phyloP scores from a whole-genome alignment of 2,113 vertebrate species.

The Gymnobelideus leadbeateri region DNA sequence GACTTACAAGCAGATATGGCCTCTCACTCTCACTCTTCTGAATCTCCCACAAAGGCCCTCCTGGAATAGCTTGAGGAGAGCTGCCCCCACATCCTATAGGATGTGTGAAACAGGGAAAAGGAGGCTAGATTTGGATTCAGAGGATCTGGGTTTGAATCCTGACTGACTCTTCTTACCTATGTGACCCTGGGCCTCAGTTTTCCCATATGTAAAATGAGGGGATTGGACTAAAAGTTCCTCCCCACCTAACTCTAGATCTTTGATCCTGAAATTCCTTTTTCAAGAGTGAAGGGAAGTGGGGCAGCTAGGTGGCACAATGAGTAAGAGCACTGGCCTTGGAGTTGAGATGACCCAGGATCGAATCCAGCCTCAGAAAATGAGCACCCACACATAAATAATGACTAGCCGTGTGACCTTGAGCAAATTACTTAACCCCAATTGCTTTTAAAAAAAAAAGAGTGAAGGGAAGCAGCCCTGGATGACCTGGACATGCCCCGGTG shows the following conservation, averaged over 20 bases:
- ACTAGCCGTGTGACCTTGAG: too few relatives aligned
- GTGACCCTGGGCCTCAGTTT: neutral
- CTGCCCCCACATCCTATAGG: too few relatives aligned
- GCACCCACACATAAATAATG: too few relatives aligned
- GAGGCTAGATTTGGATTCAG: neutral
- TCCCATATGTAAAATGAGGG: neutral
- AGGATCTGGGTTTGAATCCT: neutral
- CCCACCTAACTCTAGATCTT: neutral
- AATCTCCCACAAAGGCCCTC: neutral
- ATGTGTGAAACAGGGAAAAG: too few relatives aligned
- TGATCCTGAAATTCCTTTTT: neutral
- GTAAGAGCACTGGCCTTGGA: too few relatives aligned
- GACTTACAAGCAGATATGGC: neutral
- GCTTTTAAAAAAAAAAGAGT: too few relatives aligned
- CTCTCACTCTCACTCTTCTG: neutral
- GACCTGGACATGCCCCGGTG: neutral
- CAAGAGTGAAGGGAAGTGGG: neutral
- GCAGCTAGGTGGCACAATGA: too few relatives aligned
- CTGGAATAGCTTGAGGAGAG: too few relatives aligned
- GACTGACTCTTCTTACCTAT: neutral
- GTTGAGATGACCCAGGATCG: too few relatives aligned
- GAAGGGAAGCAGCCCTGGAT: neutral
- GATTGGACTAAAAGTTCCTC: neutral
- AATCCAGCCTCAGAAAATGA: too few relatives aligned
- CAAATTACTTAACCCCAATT: too few relatives aligned